Conservation (phyloP, 2,888 invertebrate species). For the Chaitophorus viminalis region DNA sequence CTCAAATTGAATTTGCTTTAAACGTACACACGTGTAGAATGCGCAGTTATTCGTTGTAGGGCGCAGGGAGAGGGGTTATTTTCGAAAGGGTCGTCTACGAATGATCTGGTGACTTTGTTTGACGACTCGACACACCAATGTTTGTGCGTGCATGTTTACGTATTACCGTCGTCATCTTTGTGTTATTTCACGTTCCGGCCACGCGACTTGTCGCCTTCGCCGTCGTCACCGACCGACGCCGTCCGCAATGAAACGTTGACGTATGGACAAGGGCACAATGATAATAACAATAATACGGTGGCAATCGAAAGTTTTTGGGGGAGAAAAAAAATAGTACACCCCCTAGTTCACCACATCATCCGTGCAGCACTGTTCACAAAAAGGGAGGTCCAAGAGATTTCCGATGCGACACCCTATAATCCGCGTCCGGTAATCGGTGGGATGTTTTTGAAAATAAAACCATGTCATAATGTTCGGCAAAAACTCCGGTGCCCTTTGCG, state of each 20-base stretch:
- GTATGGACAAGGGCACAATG: neutral
- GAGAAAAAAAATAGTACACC: neutral
- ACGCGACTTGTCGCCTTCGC: conserved; percentile 48
- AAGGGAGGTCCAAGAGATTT: conserved; percentile 41
- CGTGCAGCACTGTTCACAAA: neutral
- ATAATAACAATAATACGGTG: conserved; percentile 6
- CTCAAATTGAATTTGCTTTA: conserved; percentile 20
- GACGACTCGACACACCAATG: neutral
- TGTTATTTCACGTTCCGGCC: conserved; percentile 57
- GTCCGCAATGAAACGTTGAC: neutral
- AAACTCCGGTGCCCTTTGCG: neutral
- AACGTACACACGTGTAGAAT: conserved; percentile 25
- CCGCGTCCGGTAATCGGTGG: conserved; percentile 1
- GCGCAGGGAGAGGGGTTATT: neutral
- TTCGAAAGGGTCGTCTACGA: neutral
- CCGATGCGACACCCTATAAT: neutral
- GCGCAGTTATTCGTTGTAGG: neutral
- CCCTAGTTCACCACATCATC: neutral
- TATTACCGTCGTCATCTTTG: neutral
- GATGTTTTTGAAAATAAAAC: conserved; percentile 44
- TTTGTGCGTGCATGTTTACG: neutral
- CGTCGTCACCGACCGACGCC: neutral
- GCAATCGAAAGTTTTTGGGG: conserved; percentile 1
- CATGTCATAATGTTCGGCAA: neutral
- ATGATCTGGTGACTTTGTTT: conserved; percentile 42